Evolutionary conservation across 2,888 invertebrate genomes (phyloP).

Genomic region (Caenorhabditis becei): DNA sequence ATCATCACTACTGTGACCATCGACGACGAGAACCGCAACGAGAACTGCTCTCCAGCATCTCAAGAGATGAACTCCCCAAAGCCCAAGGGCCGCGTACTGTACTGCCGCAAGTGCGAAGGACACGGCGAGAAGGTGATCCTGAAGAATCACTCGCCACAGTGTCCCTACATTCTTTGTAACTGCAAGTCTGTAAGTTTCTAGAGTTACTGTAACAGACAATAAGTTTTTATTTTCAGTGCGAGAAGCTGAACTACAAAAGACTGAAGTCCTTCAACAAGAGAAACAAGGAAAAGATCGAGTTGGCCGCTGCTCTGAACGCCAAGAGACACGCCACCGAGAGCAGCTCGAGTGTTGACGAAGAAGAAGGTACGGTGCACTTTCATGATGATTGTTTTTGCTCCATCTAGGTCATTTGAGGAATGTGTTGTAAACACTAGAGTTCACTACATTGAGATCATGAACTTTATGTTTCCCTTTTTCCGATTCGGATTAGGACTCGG

Average conservation of each 20-base stretch:
- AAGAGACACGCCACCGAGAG: constrained; percentile 57
- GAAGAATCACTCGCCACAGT: constrained; percentile 76
- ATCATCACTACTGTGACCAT: constrained; percentile 53
- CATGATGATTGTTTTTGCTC: constrained; percentile 7
- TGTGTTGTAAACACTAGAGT: not conserved
- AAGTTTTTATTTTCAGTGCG: constrained; percentile 62
- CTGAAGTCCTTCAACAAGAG: constrained; percentile 74
- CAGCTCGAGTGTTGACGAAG: constrained; percentile 53
- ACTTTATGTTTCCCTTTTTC: not conserved
- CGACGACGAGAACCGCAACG: constrained; percentile 54
- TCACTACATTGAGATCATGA: not conserved
- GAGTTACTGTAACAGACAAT: not conserved
- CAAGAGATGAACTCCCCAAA: constrained; percentile 52
- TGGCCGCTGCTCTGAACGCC: constrained; percentile 67
- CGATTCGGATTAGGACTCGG: not conserved
- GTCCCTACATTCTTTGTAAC: constrained; percentile 74
- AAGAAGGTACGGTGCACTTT: constrained; percentile 47
- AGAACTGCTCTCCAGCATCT: constrained; percentile 53
- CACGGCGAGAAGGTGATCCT: constrained; percentile 74
- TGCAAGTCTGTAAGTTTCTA: constrained; percentile 72
- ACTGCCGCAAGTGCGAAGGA: constrained; percentile 77
- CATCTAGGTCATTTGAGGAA: not conserved
- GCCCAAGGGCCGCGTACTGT: constrained; percentile 64
- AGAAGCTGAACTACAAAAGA: constrained; percentile 70
- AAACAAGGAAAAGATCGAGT: constrained; percentile 71